Base-by-base conservation (phyloP, 2,888 invertebrate genomes). In the Noctua fimbriata region DNA sequence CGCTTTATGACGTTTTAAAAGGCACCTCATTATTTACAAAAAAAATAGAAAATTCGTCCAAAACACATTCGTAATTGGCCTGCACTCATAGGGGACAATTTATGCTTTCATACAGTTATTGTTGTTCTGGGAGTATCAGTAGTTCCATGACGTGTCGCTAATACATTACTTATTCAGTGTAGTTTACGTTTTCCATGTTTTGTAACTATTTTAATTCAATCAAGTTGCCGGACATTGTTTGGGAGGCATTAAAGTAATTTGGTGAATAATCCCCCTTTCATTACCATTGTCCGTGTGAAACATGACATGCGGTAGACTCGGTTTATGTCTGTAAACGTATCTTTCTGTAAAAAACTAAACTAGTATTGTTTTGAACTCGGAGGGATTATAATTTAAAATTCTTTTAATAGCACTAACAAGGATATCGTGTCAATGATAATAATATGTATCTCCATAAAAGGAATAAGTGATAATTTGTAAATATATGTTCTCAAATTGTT, bases 1-100 rank as follows among this genome's bases (percentile, higher is more conserved):
- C 94, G 94, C 95, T 96, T 95, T 96, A 96, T 94, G 94, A 93
- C 93, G 94, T 95, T 96, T 95, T 95, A 96, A 96, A 96, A 95
- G 95, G 93, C 92, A 92, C 92, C 94, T 95, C 94, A 96, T 96
- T 94, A 94, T 93, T 94, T 93, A 93, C 90, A 72, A 60, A 93
- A 94, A 94, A 95, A 92, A 95, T 94, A 91, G 91, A 92, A 95
- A 95, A 94, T 93, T 92, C 89, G 89, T 88, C 89, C 89, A 88
- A 93, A 92, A 90, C 89, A 88, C 82, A 84, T 66, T 73, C 47
- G 86, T 91, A 90, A 90, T 90, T 93, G 93, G 92, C 91, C 85
- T 90, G 91, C 88, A 93, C 92, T 85, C 87, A 97, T 96, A 95
- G 95, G 96, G 96, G 96, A 96, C 95, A 95, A 94, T 95, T 96